Conservation (phyloP, 2,888 invertebrate species). For the Scaptomyza cyrtandrae region DNA sequence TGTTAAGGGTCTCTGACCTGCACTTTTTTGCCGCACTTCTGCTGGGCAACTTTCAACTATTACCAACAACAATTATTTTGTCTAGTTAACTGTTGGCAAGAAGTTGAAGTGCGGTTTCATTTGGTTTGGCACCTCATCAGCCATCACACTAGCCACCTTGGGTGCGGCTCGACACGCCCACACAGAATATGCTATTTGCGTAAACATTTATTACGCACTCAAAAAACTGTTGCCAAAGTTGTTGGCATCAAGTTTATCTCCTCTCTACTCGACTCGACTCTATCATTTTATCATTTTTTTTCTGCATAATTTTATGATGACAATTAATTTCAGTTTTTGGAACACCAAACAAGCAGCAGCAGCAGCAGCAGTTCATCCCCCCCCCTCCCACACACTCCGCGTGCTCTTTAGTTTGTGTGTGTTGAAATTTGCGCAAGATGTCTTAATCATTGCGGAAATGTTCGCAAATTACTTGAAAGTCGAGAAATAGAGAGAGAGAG, state of each 20-base stretch:
- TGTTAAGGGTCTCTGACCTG: conserved; percentile 35
- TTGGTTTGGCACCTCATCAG: conserved; percentile 32
- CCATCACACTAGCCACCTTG: not conserved
- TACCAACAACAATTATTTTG: conserved; percentile 70
- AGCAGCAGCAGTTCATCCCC: not conserved
- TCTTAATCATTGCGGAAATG: conserved; percentile 62
- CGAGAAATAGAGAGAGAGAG: conserved; percentile 5
- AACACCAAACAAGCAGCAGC: conserved; percentile 33
- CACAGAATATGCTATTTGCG: conserved; percentile 62
- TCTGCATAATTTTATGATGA: conserved; percentile 72
- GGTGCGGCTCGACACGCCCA: conserved; percentile 6
- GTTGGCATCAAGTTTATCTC: conserved; percentile 34
- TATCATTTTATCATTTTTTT: conserved; percentile 2
- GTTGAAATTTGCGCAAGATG: conserved; percentile 41
- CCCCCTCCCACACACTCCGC: too few relatives aligned
- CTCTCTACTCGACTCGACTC: conserved; percentile 38
- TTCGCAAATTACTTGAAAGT: conserved; percentile 53
- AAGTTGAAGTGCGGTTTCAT: conserved; percentile 60
- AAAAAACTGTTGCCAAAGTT: conserved; percentile 58
- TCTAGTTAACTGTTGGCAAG: conserved; percentile 66
- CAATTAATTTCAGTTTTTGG: conserved; percentile 68
- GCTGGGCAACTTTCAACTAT: conserved; percentile 57
- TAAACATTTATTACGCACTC: conserved; percentile 75
- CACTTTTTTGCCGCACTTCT: conserved; percentile 25
- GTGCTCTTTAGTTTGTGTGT: not conserved